Evolutionary conservation across 2,113 vertebrate species (phyloP).

Genomic region (Uropsilus gracilis): DNA sequence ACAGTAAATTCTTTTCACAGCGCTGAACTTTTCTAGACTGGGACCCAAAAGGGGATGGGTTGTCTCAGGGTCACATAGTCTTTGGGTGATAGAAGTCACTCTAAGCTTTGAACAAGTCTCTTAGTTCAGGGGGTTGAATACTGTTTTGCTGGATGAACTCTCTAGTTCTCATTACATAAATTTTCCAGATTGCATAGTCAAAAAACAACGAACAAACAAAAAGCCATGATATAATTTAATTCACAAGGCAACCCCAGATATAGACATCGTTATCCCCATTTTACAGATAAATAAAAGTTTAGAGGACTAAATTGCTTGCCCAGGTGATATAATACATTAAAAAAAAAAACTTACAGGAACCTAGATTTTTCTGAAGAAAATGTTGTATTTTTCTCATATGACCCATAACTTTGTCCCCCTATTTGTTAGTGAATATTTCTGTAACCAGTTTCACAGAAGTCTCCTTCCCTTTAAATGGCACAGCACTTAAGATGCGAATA

Average conservation of each 20-base stretch:
- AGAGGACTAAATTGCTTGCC: not conserved
- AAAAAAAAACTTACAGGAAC: not conserved
- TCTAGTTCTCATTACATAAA: too few relatives aligned
- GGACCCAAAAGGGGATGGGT: not conserved
- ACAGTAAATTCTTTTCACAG: too few relatives aligned
- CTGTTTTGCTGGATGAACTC: too few relatives aligned
- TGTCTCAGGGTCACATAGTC: too few relatives aligned
- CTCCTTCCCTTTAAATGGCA: constrained; percentile 47
- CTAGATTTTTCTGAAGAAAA: constrained; percentile 48
- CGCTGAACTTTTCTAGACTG: not conserved
- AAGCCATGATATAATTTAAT: constrained; percentile 30
- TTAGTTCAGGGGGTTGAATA: too few relatives aligned
- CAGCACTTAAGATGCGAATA: not conserved
- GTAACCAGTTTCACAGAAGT: constrained; percentile 40
- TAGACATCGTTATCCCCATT: not conserved
- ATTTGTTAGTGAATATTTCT: constrained; percentile 10
- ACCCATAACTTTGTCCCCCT: constrained; percentile 26
- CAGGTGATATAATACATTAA: not conserved
- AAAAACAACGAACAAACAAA: not conserved
- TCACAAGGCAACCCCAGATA: not conserved
- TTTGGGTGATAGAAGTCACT: too few relatives aligned
- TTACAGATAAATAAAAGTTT: constrained; percentile 6
- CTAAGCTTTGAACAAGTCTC: too few relatives aligned
- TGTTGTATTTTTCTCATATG: not conserved
- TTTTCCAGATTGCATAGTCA: too few relatives aligned